Conservation (phyloP, 2,888 invertebrate genomes). For the Aradus depressus region DNA sequence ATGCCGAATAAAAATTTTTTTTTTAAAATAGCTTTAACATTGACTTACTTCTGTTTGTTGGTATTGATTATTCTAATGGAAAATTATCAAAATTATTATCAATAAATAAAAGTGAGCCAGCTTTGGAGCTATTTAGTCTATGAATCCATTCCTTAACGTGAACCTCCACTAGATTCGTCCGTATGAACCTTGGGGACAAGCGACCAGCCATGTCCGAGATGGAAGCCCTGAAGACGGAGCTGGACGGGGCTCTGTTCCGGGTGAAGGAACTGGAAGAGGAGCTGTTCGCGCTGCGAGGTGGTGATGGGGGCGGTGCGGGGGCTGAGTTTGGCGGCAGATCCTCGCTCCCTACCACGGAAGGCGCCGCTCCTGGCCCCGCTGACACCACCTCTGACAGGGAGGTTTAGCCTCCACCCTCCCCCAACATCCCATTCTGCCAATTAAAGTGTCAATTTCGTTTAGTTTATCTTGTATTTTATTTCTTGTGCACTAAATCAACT, state of each 20-base stretch:
- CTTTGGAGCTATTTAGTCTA: no score
- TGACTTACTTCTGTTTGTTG: no score
- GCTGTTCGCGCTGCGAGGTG: constrained; percentile 31
- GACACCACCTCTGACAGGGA: no score
- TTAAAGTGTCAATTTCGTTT: background rate
- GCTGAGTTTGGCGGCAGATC: background rate
- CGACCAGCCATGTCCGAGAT: constrained; percentile 38
- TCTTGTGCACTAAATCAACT: no score
- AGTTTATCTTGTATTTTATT: background rate
- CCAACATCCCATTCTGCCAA: background rate
- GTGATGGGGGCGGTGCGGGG: constrained; percentile 1
- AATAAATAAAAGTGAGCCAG: no score
- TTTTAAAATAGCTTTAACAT: no score
- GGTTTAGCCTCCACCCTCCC: background rate
- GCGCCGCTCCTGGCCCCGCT: no score
- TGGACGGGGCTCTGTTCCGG: constrained; percentile 48
- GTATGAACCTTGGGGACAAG: constrained; percentile 40
- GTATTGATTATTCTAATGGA: no score
- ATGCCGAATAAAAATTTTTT: no score
- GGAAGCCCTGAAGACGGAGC: constrained; percentile 40
- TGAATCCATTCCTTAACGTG: background rate
- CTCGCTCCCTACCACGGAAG: no score
- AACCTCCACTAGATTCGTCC: constrained; percentile 39
- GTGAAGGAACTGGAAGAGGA: constrained; percentile 53
- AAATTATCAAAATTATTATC: no score